Evolutionary conservation across 2,797 vertebrate genomes (phyloP), one percentile per base, ranked within the genome.

Genomic region (Enteromius viviparus): DNA sequence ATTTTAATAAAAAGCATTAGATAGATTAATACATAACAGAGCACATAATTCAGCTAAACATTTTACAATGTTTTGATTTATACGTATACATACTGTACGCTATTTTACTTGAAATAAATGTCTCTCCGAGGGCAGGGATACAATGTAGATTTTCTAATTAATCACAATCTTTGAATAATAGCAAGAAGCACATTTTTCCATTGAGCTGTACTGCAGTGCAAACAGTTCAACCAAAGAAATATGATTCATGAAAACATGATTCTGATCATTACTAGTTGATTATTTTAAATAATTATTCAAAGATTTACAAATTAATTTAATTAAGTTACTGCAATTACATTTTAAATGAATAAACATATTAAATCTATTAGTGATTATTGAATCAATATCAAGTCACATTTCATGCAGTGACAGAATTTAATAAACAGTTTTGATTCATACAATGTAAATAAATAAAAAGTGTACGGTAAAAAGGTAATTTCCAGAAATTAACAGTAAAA

Each of bases 1-100:
- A 34, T 74, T 74, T 74, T 53, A 53, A 34, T 53, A 21, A 53
- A 53, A 53, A 53, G n/a, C 69, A 49, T 72, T 71, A 49, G 42
- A 26, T 17, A 26, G 40, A 71, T 21, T 53, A 32, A 53, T 34
- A 72, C 47, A 53, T 34, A 34, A 53, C 19, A 7, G 10, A 74
- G 70, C 14, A 51, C 21, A 58, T 40, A 40, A 58, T 42, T 58
- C 53, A 40, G 12, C 34, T 40, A 76, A 58, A 55, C 19, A 74
- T 37, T 74, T 12, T 58, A 26, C 53, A 60, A 26, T 42, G 14
- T 17, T 42, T 40, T 76, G 53, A 76, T 60, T 76, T 58, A 76
- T 23, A 58, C 21, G 12, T 3, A 53, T 53, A 11, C 9, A 55
- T 23, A 23, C 1, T 12, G 11, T 53, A 53, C 12, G 19, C 49